Conservation (phyloP, 2,888 invertebrate genomes). For the Ophion ventricosus region DNA sequence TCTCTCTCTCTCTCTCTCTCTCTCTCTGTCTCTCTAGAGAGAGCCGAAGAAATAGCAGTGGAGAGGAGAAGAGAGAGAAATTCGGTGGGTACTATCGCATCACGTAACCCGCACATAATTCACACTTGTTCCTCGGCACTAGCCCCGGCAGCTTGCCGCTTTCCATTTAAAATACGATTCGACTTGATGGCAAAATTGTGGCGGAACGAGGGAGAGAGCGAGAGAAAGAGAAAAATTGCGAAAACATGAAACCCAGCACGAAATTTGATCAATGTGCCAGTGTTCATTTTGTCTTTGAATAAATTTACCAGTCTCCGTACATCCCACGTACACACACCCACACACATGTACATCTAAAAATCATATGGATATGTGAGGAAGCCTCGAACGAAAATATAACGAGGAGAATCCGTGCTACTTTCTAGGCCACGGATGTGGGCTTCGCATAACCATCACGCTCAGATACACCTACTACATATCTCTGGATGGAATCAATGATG, state of each 20-base stretch:
- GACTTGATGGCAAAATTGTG: slow-evolving; percentile 38
- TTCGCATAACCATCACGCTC: neutral
- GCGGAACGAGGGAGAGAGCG: slow-evolving; percentile 20
- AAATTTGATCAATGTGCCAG: slow-evolving; percentile 62
- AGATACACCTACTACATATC: slow-evolving; percentile 15
- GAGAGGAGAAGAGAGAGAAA: slow-evolving; percentile 25
- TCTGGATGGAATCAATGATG: slow-evolving; percentile 41
- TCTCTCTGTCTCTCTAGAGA: too few relatives aligned
- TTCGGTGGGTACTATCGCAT: slow-evolving; percentile 59
- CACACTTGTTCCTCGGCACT: slow-evolving; percentile 63
- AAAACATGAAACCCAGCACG: slow-evolving; percentile 60
- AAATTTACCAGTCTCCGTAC: slow-evolving; percentile 31
- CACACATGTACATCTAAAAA: neutral
- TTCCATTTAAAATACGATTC: slow-evolving; percentile 65
- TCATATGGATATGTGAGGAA: slow-evolving; percentile 3
- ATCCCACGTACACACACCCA: neutral
- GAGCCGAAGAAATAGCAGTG: neutral
- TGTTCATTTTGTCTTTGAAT: slow-evolving; percentile 58
- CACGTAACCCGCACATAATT: slow-evolving; percentile 67
- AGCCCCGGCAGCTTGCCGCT: slow-evolving; percentile 62
- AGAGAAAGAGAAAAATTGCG: slow-evolving; percentile 53
- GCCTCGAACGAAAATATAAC: slow-evolving; percentile 25
- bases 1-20: too few relatives aligned
- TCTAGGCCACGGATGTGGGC: neutral
- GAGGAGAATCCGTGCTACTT: slow-evolving; percentile 37